Evolutionary conservation across 2,888 invertebrate genomes (phyloP), one percentile per base, ranked within the genome.

Genomic region (Sycophila texana): DNA sequence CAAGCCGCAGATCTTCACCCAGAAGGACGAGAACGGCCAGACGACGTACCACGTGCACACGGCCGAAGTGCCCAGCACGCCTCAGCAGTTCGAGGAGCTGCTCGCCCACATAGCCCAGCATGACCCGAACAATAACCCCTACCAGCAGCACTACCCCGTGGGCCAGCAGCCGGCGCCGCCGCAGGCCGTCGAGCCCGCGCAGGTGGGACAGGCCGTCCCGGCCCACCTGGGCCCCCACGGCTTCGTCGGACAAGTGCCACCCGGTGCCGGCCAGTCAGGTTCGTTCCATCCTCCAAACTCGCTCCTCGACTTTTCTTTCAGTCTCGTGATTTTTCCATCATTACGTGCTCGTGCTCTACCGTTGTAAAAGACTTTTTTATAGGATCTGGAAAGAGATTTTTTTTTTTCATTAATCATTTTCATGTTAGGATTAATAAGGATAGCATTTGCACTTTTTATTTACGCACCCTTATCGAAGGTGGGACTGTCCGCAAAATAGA

Each of bases 71-170:
- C 89, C 88, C 0, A 87, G 81, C 70, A 86, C 89, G 39, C 88
- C 87, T 0, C 88, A 88, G 74, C 90, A 90, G 79, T 88, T 90
- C 70, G 89, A 91, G 73, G 88, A 91, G 79, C 82, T 88, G n/a
- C 83, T 90, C 58, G 88, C 88, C 1, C 91, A 91, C 77, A 88
- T 91, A 55, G 86, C 86, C 20, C 88, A 89, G 74, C 89, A 90
- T 79, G 89, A 90, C 81, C 83, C 88, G 10, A 88, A 87, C 82
- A 85, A 86, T 63, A 88, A 87, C 66, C 86, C 87, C 66, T 88
- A 88, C 82, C 89, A 87, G 83, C 49, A 76, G 14, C 84, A 85
- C n/a, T 89, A 89, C 82, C 88, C 89, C 60, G 84, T 83, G 74
- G 86, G 86, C 61, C 83, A 86, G 30, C 83, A 86, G 10, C 74